Base-by-base conservation (phyloP, 2,113 vertebrate species). In the Anthoscopus minutus region DNA sequence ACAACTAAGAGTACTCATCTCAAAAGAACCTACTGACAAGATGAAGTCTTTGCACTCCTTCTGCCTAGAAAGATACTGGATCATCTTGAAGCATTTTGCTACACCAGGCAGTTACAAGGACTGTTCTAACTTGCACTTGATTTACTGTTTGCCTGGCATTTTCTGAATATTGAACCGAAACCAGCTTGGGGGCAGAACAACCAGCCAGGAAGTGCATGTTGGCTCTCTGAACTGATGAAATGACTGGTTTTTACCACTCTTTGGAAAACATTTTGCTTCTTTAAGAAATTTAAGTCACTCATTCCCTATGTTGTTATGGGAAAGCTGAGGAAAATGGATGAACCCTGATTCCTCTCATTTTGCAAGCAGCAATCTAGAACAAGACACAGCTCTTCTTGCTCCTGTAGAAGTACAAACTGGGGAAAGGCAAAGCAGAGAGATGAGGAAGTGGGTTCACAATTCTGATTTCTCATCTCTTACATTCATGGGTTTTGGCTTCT, bases 151-250 rank as follows among this genome's bases (percentile, higher is more conserved):
- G 66, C 47, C 38, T 76, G 28, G 25, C 31, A 69, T 83, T 86
- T 94, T 92, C 69, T 92, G 77, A 92, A 76, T 83, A 62, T 24
- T 42, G 80, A 90, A 86, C 65, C 64, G 94, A 95, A 94, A 96
- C 64, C 45, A 80, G 44, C 40, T 16, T 33, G 50, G 54, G 54
- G 78, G 61, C 72, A 84, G 51, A 81, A 64, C 38, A 86, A 48
- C 9, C 19, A 23, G 45, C 13, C 69, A 81, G 91, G 71, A 88
- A 83, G 67, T 7, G 15, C 13, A 27, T 17, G 58, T 24, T 92
- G 62, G 42, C 45, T 87, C 79, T 84, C 51, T 78, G 35, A 92
- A 76, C 33, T 3, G 17, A 28, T 42, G 66, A 90, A 86, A 86
- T 17, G 7, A 35, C n/a, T 60, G 15, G 15, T 44, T 77, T 66